Percentiles rank a stretch among this genome's conserved stretches.
Conservation (phyloP, 2,888 invertebrate species). For the Amblyjoppa fuscipennis region DNA sequence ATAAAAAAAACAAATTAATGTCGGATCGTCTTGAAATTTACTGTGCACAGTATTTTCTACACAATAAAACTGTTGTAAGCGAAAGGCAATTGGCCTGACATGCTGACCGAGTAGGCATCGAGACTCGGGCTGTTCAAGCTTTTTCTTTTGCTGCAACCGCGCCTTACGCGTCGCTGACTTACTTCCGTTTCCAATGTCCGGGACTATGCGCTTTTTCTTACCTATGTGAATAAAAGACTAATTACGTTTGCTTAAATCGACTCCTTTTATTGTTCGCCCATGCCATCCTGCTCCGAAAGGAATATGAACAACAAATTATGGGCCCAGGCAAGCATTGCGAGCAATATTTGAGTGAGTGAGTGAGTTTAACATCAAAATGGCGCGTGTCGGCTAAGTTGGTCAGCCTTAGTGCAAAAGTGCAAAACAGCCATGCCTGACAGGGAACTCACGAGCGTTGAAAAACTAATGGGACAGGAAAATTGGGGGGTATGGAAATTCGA, state of each 20-base stretch:
- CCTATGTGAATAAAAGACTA: no score
- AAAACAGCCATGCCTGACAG: conserved; percentile 36
- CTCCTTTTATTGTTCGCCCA: neutral
- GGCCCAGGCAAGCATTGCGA: conserved; percentile 1
- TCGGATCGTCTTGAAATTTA: no score
- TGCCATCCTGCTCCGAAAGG: neutral
- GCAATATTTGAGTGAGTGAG: neutral
- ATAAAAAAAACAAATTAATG: no score
- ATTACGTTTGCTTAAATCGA: neutral
- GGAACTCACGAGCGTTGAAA: conserved; percentile 33
- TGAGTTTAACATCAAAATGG: neutral
- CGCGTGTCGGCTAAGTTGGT: conserved; percentile 29
- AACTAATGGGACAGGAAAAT: conserved; percentile 41
- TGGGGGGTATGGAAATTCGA: conserved; percentile 55
- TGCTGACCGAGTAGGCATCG: no score
- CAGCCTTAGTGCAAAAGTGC: conserved; percentile 55
- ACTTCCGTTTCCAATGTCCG: no score
- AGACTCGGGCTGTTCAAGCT: no score
- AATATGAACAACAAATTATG: neutral
- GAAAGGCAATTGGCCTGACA: no score
- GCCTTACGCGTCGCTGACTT: no score
- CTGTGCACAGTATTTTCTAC: no score
- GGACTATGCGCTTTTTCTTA: no score
- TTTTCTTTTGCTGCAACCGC: no score
- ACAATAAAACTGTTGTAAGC: no score